A percentile compares a stretch with the other conserved stretches of the same genome.
Evolutionary conservation across 1,140 invertebrate species (phyloP).

Genomic region (Marisa cornuarietis): DNA sequence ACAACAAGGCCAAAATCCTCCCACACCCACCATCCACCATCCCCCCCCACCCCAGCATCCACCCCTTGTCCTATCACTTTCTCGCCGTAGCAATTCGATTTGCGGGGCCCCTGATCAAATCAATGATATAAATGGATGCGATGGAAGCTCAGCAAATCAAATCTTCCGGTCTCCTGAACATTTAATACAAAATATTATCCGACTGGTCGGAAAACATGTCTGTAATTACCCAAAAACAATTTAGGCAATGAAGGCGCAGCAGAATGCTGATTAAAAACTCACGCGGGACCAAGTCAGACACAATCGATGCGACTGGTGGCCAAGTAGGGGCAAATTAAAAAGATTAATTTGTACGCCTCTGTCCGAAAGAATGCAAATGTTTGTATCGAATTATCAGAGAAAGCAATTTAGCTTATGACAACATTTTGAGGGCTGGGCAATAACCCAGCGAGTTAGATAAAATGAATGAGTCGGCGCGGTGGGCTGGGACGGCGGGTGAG

Average conservation of each 20-base stretch:
- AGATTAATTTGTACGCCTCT: neutral
- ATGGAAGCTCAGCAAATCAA: slow-evolving; percentile 16
- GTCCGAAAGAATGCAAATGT: slow-evolving; percentile 8
- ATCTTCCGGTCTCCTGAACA: slow-evolving; percentile 10
- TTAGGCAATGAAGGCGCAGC: slow-evolving; percentile 10
- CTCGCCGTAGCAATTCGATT: no score
- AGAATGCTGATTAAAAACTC: slow-evolving; percentile 23
- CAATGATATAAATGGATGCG: neutral
- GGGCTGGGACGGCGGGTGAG: neutral
- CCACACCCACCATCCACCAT: no score
- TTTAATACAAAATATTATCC: slow-evolving; percentile 13
- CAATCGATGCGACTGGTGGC: neutral
- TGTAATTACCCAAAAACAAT: slow-evolving; percentile 22
- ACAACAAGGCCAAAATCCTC: no score
- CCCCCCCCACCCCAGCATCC: no score
- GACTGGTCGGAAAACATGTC: slow-evolving; percentile 16
- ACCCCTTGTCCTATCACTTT: no score
- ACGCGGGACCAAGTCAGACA: slow-evolving; percentile 3
- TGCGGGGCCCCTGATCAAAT: no score
- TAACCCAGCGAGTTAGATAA: slow-evolving; percentile 11
- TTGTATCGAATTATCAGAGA: slow-evolving; percentile 20
- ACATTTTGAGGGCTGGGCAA: slow-evolving; percentile 3
- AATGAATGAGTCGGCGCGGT: neutral
- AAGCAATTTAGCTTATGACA: slow-evolving; percentile 21
- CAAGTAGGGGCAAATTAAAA: slow-evolving; percentile 12